A percentile compares a stretch with the other conserved stretches of the same genome.
phyloP scores from a whole-genome alignment of 2,888 invertebrate species.

The Platypus cylindrus region DNA sequence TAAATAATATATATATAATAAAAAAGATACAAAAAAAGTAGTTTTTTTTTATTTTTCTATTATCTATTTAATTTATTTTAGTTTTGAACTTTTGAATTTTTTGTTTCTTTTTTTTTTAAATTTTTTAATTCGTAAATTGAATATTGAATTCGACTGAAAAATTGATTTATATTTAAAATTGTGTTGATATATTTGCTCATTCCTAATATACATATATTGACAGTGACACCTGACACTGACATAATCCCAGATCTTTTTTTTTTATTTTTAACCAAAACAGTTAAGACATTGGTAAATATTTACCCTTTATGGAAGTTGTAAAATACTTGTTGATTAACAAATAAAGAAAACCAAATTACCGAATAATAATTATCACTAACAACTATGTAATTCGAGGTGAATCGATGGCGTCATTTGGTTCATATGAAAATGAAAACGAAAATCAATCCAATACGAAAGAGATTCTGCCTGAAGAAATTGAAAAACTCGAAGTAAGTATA shows the following conservation, averaged over 20 bases:
- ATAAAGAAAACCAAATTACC: no score
- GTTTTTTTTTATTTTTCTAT: no score
- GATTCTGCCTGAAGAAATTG: constrained; percentile 66
- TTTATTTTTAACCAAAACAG: constrained; percentile 6
- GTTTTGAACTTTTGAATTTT: no score
- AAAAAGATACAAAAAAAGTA: no score
- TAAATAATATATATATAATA: no score
- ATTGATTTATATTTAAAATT: no score
- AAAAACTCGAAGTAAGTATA: constrained; percentile 50
- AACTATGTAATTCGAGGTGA: constrained; percentile 12
- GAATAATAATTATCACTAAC: constrained; percentile 8
- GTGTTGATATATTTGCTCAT: no score
- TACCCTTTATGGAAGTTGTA: constrained; percentile 5
- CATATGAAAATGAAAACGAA: constrained; percentile 18
- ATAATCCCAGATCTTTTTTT: no score
- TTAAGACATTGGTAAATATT: constrained; percentile 6
- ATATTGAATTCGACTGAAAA: no score
- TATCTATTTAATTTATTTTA: no score
- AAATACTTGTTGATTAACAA: constrained; percentile 5
- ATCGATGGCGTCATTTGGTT: constrained; percentile 10
- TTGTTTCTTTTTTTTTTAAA: no score
- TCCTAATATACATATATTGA: not conserved
- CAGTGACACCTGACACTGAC: constrained; percentile 6
- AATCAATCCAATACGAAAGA: constrained; percentile 55
- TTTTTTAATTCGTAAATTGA: no score